Percentiles rank a stretch among this genome's conserved stretches.
Evolutionary conservation across 2,113 vertebrate species (phyloP).

Genomic region (Falcunculus frontatus): DNA sequence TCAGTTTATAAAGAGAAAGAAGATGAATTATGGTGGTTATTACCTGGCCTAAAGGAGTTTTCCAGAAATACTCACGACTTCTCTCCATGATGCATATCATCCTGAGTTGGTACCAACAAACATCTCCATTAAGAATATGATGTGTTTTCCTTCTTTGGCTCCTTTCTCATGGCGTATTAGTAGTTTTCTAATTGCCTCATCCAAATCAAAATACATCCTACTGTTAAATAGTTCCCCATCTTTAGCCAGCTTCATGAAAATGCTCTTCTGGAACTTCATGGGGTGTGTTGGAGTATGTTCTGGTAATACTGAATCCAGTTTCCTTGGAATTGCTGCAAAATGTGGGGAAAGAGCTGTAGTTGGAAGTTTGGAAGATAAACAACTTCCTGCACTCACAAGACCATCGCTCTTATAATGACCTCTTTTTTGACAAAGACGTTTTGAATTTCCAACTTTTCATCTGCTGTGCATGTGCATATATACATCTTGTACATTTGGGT

Average conservation of each 20-base stretch:
- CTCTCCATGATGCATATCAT: neutral
- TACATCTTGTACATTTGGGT: neutral
- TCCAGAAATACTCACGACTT: neutral
- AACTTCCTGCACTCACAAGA: neutral
- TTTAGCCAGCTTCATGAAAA: neutral
- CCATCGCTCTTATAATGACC: neutral
- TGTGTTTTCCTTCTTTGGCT: neutral
- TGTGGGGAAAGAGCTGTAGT: neutral
- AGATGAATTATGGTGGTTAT: neutral
- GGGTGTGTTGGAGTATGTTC: neutral
- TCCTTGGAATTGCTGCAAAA: neutral
- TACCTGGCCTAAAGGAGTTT: neutral
- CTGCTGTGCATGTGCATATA: accelerated
- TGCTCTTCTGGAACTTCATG: neutral
- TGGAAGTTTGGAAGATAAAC: neutral
- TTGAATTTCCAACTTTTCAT: neutral
- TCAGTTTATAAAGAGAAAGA: neutral
- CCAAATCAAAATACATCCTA: neutral
- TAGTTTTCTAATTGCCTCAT: neutral
- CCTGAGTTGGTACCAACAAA: neutral
- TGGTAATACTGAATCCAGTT: neutral
- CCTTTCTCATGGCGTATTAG: neutral
- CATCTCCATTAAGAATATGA: neutral
- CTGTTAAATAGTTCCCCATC: neutral
- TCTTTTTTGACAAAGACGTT: neutral